Percentiles rank a stretch among this genome's conserved stretches.
phyloP scores from a whole-genome alignment of 2,888 invertebrate species.

The Lycaena phlaeas region DNA sequence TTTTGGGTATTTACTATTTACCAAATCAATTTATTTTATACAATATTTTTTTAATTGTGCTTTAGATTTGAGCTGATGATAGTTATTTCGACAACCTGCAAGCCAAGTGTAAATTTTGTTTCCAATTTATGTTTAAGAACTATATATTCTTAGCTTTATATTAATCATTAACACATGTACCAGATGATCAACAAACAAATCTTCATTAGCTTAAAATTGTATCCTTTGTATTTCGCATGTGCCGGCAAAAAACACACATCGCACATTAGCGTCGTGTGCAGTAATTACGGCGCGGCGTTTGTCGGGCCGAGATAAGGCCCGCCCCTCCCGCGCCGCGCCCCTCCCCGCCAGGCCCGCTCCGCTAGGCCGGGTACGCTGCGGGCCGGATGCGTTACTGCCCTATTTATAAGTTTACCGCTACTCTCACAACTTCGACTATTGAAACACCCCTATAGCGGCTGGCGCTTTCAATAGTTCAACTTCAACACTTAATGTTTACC shows the following conservation, averaged over 20 bases:
- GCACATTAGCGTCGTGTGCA: conserved; percentile 15
- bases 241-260: conserved; percentile 10
- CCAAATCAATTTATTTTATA: too few species aligned
- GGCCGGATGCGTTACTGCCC: conserved; percentile 36
- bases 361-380: conserved; percentile 49
- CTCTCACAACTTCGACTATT: not conserved
- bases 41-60: too few species aligned
- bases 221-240: conserved; percentile 5
- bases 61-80: too few species aligned
- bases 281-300: conserved; percentile 16
- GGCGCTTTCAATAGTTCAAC: too few species aligned
- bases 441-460: not conserved
- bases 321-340: not conserved
- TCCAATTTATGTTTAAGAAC: too few species aligned
- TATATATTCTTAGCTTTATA: too few species aligned
- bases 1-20: too few species aligned
- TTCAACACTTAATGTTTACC: conserved; percentile 10
- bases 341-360: conserved; percentile 23
- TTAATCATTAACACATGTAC: too few species aligned
- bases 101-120: too few species aligned
- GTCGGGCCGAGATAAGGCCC: conserved; percentile 26
- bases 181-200: too few species aligned
- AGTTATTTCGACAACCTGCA: too few species aligned
- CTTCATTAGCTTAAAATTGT: too few species aligned
- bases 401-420: conserved; percentile 38